Evolutionary conservation across 2,888 invertebrate species (phyloP).

Genomic region (Nomada lathburiana): DNA sequence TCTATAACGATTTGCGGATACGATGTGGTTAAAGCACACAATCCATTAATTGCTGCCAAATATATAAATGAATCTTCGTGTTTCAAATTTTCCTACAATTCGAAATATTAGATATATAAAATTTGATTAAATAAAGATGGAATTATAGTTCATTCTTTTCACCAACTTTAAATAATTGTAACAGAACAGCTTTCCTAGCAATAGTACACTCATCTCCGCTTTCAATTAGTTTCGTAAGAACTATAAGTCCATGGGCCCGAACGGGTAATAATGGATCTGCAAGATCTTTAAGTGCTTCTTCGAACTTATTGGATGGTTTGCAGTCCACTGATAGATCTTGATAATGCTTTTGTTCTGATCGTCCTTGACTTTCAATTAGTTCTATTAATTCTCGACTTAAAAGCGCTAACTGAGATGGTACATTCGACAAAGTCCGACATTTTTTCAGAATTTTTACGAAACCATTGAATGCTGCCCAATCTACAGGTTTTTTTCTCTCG

Average conservation of each 20-base stretch:
- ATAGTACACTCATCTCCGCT: conserved; percentile 87
- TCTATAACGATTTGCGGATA: conserved; percentile 90
- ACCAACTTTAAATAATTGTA: conserved; percentile 90
- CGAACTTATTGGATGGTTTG: conserved; percentile 84
- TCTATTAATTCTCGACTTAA: conserved; percentile 78
- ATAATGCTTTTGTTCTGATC: conserved; percentile 64
- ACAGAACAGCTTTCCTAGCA: conserved; percentile 88
- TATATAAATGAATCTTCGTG: conserved; percentile 94
- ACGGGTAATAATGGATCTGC: conserved; percentile 91
- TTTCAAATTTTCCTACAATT: conserved; percentile 89
- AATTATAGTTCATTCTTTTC: not conserved
- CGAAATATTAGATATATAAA: conserved; percentile 52
- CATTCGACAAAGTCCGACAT: conserved; percentile 14
- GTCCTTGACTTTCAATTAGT: conserved; percentile 78
- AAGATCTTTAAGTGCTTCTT: conserved; percentile 88
- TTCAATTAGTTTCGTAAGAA: conserved; percentile 90
- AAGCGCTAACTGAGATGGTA: conserved; percentile 70
- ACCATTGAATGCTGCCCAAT: conserved; percentile 79
- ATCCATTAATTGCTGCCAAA: conserved; percentile 90
- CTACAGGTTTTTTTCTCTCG: conserved; percentile 66
- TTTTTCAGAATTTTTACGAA: conserved; percentile 77
- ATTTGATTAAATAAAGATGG: not conserved
- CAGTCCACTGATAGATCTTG: conserved; percentile 74
- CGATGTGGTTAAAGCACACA: conserved; percentile 88
- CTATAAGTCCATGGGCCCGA: conserved; percentile 92